Conservation (phyloP, 2,113 vertebrate species). For the Anas platyrhynchos region DNA sequence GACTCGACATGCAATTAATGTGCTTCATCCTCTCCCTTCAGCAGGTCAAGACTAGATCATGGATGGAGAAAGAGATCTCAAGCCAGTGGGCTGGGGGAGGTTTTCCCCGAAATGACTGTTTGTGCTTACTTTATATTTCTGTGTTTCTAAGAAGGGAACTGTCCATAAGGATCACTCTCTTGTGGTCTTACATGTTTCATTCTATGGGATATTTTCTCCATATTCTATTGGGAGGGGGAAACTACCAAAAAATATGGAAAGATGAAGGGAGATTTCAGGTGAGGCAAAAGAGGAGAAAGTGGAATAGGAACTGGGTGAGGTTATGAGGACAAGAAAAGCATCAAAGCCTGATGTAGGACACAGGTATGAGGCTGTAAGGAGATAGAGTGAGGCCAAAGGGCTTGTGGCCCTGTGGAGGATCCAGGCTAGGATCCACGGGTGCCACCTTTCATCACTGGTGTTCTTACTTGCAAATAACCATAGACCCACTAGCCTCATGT, state of each 20-base stretch:
- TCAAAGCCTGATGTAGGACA: not conserved
- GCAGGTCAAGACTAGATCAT: rapidly evolving
- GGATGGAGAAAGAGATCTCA: not conserved
- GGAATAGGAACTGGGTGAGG: not conserved
- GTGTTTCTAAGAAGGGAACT: not conserved
- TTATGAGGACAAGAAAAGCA: not conserved
- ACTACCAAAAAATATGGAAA: not conserved
- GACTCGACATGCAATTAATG: not conserved
- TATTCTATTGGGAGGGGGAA: not conserved
- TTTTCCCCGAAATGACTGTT: not conserved
- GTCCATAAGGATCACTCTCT: not conserved
- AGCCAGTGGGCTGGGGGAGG: not conserved
- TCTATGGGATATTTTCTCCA: not conserved
- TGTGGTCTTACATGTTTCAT: not conserved
- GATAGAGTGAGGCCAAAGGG: not conserved
- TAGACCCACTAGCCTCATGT: rapidly evolving
- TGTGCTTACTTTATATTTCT: not conserved
- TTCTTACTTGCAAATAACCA: not conserved
- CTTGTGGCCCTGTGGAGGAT: not conserved
- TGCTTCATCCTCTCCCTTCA: not conserved
- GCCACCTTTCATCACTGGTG: not conserved
- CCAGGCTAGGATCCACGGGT: not conserved
- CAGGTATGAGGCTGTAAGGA: not conserved
- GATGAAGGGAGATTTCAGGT: not conserved
- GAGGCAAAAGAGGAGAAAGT: not conserved